Evolutionary conservation across 2,888 invertebrate genomes (phyloP), one percentile per base, ranked within the genome.

Genomic region (Lamproptera curius): DNA sequence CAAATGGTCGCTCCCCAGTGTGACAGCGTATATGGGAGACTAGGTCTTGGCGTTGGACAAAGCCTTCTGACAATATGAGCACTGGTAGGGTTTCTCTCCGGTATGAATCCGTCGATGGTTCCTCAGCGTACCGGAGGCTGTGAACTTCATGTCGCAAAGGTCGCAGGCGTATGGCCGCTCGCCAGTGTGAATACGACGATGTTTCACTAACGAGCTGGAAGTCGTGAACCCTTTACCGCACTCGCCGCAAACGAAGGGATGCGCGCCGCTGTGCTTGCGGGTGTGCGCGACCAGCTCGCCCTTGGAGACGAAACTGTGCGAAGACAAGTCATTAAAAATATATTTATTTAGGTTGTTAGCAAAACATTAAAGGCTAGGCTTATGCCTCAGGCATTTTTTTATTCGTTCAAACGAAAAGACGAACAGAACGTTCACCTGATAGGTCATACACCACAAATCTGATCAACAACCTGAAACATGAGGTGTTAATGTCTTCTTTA

Each of bases 91-190:
- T 1, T 89, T 72, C 53, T 91, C 91, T 0, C 91, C 91, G 0
- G 91, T 91, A 48, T 91, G 91, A 0, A 90, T 90, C 0, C 91
- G 67, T 0, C 90, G 70, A 56, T 86, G 86, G 59, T 91, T 91
- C 58, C 89, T 91, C 0, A 91, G 62, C 0, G 91, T 90, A 1
- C 90, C 90, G 0, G 90, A 78, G 0, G 89, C 89, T 0, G 89
- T 81, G 43, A 91, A 84, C 5, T 84, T 78, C 89, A 90, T 88
- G 0, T 89, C 83, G 40, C 91, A 91, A 1, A 90, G 65, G 20
- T 91, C 90, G 52, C 91, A 91, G 0, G 79, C 82, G 55, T 90
- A 91, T 0, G 90, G 91, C 0, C 89, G 64, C 51, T 91, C 91
- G 0, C 91, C 91, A 0, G 90, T 90, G 59, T 91, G 91, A 4